Evolutionary conservation across 1,140 invertebrate genomes (phyloP), one percentile per base, ranked within the genome.

Genomic region (Cataglyphis hispanica): DNA sequence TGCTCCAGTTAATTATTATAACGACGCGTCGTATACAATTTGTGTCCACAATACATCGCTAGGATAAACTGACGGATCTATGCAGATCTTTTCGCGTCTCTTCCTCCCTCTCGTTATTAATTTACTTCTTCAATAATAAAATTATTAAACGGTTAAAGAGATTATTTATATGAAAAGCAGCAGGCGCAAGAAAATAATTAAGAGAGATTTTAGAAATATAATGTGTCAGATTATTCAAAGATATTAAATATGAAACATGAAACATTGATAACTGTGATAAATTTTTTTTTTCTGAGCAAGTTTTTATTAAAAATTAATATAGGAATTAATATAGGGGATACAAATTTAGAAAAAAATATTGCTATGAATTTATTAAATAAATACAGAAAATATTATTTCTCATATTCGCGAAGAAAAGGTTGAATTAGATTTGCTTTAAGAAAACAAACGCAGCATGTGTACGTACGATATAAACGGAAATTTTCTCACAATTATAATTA

Each of bases 1-100:
- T 85, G 86, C 85, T 85, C 85, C 85, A 66, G 90, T 72, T 91
- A 91, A 87, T 91, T 89, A 88, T 85, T 87, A 86, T 86, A 75
- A 87, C 76, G 84, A 88, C 74, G 72, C 67, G 61, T 58, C 50
- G 40, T 61, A 46, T 75, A 50, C 63, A 84, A 84, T 87, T 87
- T 87, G 50, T 27, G 40, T 25, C n/a, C 34, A 34, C 40, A 60
- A 84, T 77, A 40, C 50, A 46, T 70, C 77, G 37, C 25, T 53
- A 46, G 50, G 50, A 70, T 70, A 84, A 85, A 78, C 77, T 61
- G 58, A 66, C 53, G 34, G 61, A 61, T 34, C 2, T n/a, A 31
- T 64, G 78, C 34, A 8, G 31, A 3, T 70, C 46, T 43, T 60
- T 37, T 8, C 67, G 53, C 67, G 25, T 27, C 46, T 50, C 46